Percentiles rank a stretch among this genome's conserved stretches.
These are phyloP conservation scores for Isurus oxyrinchus DNA, from an alignment of 2,113 vertebrate species.

Conservation along the genomic window DNA sequence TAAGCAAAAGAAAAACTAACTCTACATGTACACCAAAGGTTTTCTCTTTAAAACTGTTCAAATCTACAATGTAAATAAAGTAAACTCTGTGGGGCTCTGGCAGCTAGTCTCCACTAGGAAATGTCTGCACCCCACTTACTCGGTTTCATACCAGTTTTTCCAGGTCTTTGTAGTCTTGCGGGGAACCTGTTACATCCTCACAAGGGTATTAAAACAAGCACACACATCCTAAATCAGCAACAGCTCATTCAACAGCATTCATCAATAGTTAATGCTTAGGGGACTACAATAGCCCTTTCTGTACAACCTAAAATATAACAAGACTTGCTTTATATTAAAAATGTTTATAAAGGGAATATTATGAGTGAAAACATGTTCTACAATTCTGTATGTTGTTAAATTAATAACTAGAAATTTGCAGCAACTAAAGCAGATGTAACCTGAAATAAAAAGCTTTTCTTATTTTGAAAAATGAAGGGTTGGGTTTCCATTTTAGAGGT, in stretches of 20 bases:
- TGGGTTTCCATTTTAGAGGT: not conserved
- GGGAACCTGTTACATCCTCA: not conserved
- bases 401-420: not conserved
- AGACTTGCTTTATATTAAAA: not conserved
- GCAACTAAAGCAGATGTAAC: not conserved
- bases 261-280: conserved; percentile 2
- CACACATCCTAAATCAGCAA: not conserved
- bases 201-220: not conserved
- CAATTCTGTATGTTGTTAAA: not conserved
- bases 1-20: not conserved
- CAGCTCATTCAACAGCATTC: not conserved
- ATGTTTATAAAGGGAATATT: not conserved
- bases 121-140: not conserved
- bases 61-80: not conserved
- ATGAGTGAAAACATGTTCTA: not conserved
- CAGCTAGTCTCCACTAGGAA: not conserved
- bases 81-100: not conserved
- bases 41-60: not conserved
- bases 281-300: not conserved
- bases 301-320: not conserved
- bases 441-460: not conserved
- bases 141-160: not conserved
- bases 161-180: not conserved
- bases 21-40: not conserved
- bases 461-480: not conserved